phyloP scores from a whole-genome alignment of 2,113 vertebrate species.

The Empidonax alnorum region DNA sequence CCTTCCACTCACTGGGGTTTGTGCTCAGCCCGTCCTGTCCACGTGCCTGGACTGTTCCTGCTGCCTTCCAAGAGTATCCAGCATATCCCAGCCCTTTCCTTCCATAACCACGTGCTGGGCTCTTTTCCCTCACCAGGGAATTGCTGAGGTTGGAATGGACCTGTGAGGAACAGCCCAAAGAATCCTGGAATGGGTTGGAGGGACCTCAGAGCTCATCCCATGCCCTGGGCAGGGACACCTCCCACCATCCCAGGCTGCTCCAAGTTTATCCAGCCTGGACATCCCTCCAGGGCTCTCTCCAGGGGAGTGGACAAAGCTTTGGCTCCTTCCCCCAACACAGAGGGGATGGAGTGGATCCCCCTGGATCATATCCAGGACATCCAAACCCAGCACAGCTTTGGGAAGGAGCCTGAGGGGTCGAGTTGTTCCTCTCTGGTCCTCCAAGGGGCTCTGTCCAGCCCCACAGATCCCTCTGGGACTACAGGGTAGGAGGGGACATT shows the following conservation, averaged over 20 bases:
- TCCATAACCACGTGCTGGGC: neutral
- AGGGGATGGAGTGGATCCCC: neutral
- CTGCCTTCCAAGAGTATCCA: neutral
- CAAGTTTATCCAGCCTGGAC: neutral
- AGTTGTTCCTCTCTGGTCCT: neutral
- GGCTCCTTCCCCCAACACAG: neutral
- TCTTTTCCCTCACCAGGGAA: neutral
- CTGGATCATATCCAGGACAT: neutral
- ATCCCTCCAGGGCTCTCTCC: neutral
- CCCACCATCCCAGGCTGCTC: neutral
- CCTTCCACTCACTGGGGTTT: neutral
- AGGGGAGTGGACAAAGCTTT: neutral
- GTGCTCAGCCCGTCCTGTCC: too few relatives aligned
- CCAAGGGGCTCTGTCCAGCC: neutral
- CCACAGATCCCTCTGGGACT: neutral
- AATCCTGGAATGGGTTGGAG: neutral
- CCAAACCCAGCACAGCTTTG: neutral
- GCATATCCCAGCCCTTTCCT: neutral
- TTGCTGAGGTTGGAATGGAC: neutral
- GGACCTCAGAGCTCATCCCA: neutral
- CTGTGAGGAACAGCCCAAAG: neutral
- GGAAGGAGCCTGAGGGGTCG: neutral
- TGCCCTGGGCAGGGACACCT: neutral
- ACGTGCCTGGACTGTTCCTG: too few relatives aligned
- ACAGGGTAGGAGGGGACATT: neutral